These are phyloP conservation scores for Hemibagrus guttatus DNA, from an alignment of 2,797 vertebrate species.

Conservation along the genomic window DNA sequence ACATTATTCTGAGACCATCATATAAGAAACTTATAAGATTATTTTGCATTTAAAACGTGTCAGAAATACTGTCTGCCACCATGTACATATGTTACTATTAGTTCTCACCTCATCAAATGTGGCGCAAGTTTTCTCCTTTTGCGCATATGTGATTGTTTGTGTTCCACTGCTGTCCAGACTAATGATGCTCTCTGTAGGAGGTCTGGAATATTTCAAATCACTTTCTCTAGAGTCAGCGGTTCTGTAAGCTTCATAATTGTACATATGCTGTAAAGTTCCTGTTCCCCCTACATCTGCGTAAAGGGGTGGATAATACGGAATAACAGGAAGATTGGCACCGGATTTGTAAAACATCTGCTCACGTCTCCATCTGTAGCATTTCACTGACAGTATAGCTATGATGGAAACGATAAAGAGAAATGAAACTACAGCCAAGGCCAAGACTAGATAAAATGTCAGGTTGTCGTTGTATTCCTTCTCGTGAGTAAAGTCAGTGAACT, in stretches of 20 bases:
- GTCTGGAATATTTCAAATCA: conserved; percentile 54
- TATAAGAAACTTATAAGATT: no score
- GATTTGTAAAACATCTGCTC: neutral
- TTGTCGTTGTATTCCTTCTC: no score
- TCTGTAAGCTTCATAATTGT: conserved; percentile 35
- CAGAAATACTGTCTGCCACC: no score
- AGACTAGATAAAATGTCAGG: no score
- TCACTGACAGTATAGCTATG: no score
- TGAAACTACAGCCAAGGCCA: no score
- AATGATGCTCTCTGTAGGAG: conserved; percentile 49
- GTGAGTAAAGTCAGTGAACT: no score
- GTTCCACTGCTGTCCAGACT: conserved; percentile 50
- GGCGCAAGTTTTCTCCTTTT: neutral
- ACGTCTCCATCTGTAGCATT: no score
- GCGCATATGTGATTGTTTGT: conserved; percentile 10
- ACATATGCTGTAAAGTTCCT: conserved; percentile 29
- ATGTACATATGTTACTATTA: neutral
- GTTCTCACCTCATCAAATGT: neutral
- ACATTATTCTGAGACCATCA: no score
- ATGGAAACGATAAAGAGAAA: no score
- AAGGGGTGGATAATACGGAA: no score
- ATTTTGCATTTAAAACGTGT: no score
- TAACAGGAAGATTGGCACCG: neutral
- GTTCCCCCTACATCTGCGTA: neutral
- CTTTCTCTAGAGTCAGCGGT: conserved; percentile 51